A percentile compares a stretch with the other conserved stretches of the same genome.
phyloP scores from a whole-genome alignment of 2,888 invertebrate genomes.

The Harpalus rufipes region DNA sequence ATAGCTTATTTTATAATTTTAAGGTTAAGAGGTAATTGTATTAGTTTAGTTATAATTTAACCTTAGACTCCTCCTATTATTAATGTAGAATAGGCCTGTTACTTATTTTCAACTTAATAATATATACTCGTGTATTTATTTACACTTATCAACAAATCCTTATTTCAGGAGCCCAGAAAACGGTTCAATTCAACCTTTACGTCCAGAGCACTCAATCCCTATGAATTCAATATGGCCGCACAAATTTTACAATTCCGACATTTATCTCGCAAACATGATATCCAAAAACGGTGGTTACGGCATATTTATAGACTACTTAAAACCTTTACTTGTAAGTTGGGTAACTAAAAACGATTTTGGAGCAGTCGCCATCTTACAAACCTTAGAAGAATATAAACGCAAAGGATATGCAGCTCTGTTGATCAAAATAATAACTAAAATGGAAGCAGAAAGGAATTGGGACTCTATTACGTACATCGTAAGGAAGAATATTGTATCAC shows the following conservation, averaged over 20 bases:
- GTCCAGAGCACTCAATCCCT: not conserved
- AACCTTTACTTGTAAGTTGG: slow-evolving; percentile 74
- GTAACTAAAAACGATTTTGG: slow-evolving; percentile 73
- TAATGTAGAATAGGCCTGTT: no score
- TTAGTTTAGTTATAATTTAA: no score
- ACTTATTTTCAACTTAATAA: no score
- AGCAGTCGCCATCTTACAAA: slow-evolving; percentile 74
- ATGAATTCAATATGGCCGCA: slow-evolving; percentile 73
- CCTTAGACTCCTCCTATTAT: no score
- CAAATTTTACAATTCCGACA: slow-evolving; percentile 71
- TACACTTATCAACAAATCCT: no score
- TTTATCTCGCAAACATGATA: slow-evolving; percentile 72
- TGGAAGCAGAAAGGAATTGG: slow-evolving; percentile 73
- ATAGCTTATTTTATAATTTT: no score
- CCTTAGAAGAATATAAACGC: slow-evolving; percentile 72
- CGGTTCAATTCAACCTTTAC: not conserved
- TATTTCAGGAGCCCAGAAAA: slow-evolving; percentile 29
- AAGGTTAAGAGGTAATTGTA: no score
- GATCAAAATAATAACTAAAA: slow-evolving; percentile 73
- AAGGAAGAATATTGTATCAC: slow-evolving; percentile 73
- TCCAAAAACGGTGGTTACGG: slow-evolving; percentile 74
- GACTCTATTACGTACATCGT: slow-evolving; percentile 73
- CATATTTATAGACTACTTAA: slow-evolving; percentile 73
- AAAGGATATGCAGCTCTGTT: slow-evolving; percentile 75
- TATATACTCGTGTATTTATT: no score